Base-by-base conservation (phyloP, 2,888 invertebrate species). In the Tiliacea citrago region DNA sequence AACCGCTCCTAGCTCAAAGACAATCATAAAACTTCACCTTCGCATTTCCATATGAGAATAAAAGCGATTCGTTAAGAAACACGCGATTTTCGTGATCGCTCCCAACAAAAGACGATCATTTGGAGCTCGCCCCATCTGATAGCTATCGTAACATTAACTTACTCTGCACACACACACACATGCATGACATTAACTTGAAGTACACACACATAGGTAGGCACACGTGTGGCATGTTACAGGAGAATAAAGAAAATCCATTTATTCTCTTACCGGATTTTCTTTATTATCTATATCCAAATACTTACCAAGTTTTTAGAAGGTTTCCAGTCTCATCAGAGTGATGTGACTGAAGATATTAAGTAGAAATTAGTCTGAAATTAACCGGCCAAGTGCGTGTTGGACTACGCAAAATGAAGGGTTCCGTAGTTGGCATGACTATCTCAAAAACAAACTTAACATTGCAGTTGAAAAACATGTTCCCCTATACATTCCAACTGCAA, bases 91-190 rank as follows among this genome's bases (percentile, higher is more conserved):
- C 60, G 29, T 68, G 81, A 83, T 79, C 61, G 75, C 51, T 35
- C 21, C 66, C 39, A 63, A 83, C 82, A 78, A 79, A 73, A 75
- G 82, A 58, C 79, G 71, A 63, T 75, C 82, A 70, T 72, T 69
- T 67, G 73, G 85, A 76, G 66, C 72, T 49, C 67, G 62, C 70
- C 74, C 81, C 74, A 84, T 83, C 80, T 71, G 84, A 86, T 84
- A 86, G 65, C 68, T 47, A 71, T 77, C 79, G 60, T 73, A 65
- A 75, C 83, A 83, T 84, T 85, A 79, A 85, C 76, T 82, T 75
- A 82, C 72, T 68, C 35, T 76, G 78, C 55, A 75, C 79, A 70
- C 85, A 76, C 73, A 77, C 47, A 75, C 42, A 72, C 18, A 61
- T 2, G 10, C 0, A 18, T 2, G 0, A 51, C 39, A 51, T 61